phyloP scores from a whole-genome alignment of 2,797 vertebrate species.

The Threskiornis aethiopicus region DNA sequence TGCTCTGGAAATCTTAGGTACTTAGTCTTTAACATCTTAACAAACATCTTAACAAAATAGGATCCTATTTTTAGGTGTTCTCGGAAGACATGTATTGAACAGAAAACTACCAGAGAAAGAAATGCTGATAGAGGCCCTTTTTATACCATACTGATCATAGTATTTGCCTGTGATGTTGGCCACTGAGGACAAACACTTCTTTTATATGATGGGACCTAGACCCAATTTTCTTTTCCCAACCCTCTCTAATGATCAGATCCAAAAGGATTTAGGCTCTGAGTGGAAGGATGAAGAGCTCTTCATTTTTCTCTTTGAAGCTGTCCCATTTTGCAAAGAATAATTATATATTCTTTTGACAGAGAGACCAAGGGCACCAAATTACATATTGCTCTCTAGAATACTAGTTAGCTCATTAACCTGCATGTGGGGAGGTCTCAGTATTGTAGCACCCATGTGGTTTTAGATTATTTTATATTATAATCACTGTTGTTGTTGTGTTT shows the following conservation, averaged over 20 bases:
- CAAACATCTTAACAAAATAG: background rate
- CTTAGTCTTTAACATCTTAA: background rate
- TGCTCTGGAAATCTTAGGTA: background rate
- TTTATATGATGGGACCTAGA: conserved; percentile 16
- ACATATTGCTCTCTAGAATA: conserved; percentile 21
- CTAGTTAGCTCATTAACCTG: conserved; percentile 57
- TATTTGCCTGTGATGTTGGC: background rate
- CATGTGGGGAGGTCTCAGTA: background rate
- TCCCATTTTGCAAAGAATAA: conserved; percentile 61
- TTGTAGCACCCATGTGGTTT: background rate
- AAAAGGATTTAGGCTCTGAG: conserved; percentile 41
- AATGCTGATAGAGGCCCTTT: background rate
- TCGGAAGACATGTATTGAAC: background rate
- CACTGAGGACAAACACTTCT: background rate
- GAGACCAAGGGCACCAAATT: conserved; percentile 49
- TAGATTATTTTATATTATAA: background rate
- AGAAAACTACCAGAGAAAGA: background rate
- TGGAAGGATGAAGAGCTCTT: conserved; percentile 53
- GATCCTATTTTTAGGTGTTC: background rate
- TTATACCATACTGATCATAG: background rate
- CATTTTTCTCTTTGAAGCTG: conserved; percentile 48
- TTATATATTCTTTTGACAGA: conserved; percentile 49
- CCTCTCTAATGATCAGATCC: conserved; percentile 19
- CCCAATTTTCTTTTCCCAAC: conserved; percentile 4
- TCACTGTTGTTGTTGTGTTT: background rate